A percentile compares a stretch with the other conserved stretches of the same genome.
These are phyloP conservation scores for Calidris pygmaea DNA, from an alignment of 2,113 vertebrate genomes.

Conservation along the genomic window DNA sequence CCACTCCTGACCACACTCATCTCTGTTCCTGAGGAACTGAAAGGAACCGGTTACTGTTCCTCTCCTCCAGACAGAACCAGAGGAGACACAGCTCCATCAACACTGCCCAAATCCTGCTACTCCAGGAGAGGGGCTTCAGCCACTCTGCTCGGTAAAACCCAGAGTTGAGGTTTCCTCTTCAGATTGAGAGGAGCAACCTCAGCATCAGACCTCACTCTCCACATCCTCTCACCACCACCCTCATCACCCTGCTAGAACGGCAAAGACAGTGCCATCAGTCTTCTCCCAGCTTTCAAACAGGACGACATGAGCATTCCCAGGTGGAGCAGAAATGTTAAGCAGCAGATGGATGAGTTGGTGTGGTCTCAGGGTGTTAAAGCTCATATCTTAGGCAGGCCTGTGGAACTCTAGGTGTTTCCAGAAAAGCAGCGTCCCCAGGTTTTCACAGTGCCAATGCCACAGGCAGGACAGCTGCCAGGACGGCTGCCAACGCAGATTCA, in stretches of 20 bases:
- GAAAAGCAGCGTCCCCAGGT: background rate
- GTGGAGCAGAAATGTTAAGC: rapidly evolving
- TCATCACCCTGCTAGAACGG: background rate
- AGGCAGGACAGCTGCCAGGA: background rate
- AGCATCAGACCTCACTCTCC: background rate
- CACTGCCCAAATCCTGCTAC: background rate
- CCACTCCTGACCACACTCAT: background rate
- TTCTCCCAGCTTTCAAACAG: background rate
- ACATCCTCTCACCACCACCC: background rate
- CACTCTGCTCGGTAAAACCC: background rate
- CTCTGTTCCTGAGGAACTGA: background rate
- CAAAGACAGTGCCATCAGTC: rapidly evolving
- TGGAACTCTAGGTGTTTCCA: background rate
- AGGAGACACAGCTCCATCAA: background rate
- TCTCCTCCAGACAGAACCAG: background rate
- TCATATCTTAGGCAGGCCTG: rapidly evolving
- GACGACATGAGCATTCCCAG: rapidly evolving
- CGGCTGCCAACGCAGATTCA: background rate
- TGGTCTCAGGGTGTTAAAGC: background rate
- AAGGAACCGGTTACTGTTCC: background rate
- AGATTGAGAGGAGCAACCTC: background rate
- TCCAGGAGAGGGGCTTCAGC: background rate
- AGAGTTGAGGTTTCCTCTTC: background rate
- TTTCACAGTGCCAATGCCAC: background rate
- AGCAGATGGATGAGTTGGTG: background rate